phyloP scores from a whole-genome alignment of 2,797 vertebrate genomes.

The Anolis apletophallus region DNA sequence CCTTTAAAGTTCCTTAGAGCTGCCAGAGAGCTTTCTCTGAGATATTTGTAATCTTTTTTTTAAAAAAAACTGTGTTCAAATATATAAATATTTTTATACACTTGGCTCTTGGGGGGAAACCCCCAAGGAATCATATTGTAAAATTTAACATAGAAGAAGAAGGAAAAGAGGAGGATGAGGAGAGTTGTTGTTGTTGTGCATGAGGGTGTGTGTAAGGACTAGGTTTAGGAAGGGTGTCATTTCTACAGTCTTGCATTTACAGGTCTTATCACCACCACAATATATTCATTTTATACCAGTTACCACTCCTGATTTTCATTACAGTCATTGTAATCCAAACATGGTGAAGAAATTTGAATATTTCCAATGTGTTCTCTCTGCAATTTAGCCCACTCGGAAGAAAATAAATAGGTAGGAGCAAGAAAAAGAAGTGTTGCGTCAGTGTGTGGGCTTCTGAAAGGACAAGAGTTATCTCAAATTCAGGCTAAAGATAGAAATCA shows the following conservation, averaged over 20 bases:
- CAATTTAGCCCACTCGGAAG: constrained; percentile 10
- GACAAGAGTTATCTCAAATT: constrained; percentile 26
- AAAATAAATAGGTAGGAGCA: background rate
- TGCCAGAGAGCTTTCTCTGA: constrained; percentile 76
- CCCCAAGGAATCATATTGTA: constrained; percentile 57
- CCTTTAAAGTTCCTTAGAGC: constrained; percentile 80
- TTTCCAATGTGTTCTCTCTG: constrained; percentile 25
- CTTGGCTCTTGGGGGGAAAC: constrained; percentile 59
- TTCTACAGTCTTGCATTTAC: constrained; percentile 60
- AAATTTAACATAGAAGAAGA: background rate
- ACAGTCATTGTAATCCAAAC: constrained; percentile 49
- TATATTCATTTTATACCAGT: constrained; percentile 48
- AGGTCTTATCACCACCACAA: constrained; percentile 50
- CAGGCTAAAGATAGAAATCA: background rate
- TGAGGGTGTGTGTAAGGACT: constrained; percentile 1
- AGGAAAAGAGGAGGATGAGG: too few species aligned
- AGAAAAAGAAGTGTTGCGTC: background rate
- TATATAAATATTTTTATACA: constrained; percentile 77
- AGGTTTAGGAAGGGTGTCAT: constrained; percentile 63
- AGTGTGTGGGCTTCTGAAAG: background rate
- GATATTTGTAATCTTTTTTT: constrained; percentile 74
- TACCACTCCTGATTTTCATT: constrained; percentile 51
- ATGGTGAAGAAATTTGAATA: constrained; percentile 31
- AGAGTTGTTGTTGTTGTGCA: too few species aligned
- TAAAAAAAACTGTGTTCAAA: constrained; percentile 59